phyloP scores from a whole-genome alignment of 2,113 vertebrate species.

The Chaetura pelagica region DNA sequence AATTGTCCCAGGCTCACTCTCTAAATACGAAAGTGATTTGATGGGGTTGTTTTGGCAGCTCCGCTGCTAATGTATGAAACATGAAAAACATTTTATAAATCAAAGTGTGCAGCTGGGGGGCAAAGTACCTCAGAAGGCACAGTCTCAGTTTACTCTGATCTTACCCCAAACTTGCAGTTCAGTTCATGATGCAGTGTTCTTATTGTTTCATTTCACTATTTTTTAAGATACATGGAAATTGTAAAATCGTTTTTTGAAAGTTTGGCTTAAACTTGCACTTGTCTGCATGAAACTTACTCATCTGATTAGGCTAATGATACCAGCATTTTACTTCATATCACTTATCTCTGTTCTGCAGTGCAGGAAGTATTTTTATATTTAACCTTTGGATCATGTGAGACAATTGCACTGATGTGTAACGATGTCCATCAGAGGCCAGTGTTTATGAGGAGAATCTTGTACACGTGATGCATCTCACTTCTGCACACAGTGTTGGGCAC shows the following conservation, averaged over 20 bases:
- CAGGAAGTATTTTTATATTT: neutral
- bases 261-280: neutral
- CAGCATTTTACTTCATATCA: neutral
- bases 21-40: neutral
- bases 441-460: neutral
- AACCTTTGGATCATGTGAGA: neutral
- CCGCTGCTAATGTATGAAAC: neutral
- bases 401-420: neutral
- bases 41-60: neutral
- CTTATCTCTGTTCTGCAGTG: neutral
- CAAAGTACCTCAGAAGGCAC: fast-evolving
- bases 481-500: neutral
- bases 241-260: neutral
- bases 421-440: neutral
- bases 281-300: neutral
- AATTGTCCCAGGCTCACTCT: neutral
- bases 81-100: neutral
- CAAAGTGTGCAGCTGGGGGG: neutral
- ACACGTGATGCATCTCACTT: neutral
- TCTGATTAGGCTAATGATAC: neutral
- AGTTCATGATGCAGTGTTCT: neutral
- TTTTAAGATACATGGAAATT: neutral
- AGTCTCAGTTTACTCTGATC: neutral
- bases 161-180: neutral
- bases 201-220: neutral